These are phyloP conservation scores for Rhopalosiphum maidis DNA, from an alignment of 1,140 invertebrate species.

Conservation along the genomic window DNA sequence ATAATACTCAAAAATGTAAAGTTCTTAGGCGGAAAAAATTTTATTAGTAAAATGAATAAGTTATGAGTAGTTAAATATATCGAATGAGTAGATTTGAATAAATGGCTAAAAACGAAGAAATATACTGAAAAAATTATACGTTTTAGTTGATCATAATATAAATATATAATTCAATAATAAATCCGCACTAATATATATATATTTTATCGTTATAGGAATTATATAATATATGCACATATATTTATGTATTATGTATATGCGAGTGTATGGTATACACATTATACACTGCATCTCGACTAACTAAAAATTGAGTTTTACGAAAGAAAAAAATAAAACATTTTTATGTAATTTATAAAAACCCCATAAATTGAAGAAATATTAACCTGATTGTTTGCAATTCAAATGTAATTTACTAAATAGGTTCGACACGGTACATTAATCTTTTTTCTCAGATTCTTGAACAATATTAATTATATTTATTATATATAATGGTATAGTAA, in stretches of 20 bases:
- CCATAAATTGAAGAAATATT: neutral
- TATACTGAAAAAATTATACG: neutral
- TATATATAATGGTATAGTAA: neutral
- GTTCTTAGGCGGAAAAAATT: neutral
- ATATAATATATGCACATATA: neutral
- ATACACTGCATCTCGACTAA: neutral
- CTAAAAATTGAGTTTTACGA: neutral
- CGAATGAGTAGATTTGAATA: neutral
- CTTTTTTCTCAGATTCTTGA: neutral
- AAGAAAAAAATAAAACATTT: conserved; percentile 24
- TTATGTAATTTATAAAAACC: neutral
- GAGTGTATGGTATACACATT: neutral
- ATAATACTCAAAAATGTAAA: neutral
- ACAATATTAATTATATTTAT: conserved; percentile 15
- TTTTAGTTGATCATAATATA: neutral
- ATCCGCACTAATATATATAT: neutral
- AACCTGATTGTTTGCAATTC: neutral
- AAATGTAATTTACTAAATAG: conserved; percentile 25
- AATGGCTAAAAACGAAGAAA: neutral
- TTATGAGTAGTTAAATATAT: neutral
- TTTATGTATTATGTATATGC: neutral
- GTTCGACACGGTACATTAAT: conserved; percentile 1
- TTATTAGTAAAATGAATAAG: neutral
- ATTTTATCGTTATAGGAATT: neutral
- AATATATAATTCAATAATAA: neutral